Conservation (phyloP, 1,140 invertebrate genomes). For the Bombus waltoni region DNA sequence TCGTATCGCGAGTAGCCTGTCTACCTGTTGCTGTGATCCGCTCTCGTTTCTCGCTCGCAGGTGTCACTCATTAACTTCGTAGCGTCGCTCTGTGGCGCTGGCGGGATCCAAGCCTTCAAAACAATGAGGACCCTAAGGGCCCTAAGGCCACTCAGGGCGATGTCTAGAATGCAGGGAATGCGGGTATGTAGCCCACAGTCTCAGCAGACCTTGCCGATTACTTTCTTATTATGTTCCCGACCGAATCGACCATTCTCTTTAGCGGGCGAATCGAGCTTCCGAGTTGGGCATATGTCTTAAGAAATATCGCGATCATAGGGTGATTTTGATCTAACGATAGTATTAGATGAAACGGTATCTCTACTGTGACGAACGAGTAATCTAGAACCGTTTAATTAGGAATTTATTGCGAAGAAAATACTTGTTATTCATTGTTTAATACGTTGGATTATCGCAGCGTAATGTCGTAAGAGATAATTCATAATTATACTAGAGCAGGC, state of each 20-base stretch:
- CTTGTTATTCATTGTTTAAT: background rate
- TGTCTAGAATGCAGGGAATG: conserved; percentile 99
- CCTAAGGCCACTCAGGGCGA: conserved; percentile 96
- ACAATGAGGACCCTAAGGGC: conserved; percentile 98
- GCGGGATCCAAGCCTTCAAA: conserved; percentile 98
- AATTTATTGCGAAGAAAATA: background rate
- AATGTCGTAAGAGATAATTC: too few species aligned
- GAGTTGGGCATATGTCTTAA: conserved; percentile 10
- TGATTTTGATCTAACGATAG: background rate
- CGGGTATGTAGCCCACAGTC: conserved; percentile 91
- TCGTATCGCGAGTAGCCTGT: conserved; percentile 62
- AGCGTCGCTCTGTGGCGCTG: conserved; percentile 95
- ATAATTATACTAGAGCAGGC: too few species aligned
- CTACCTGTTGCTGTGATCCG: conserved; percentile 77
- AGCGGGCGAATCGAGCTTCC: conserved; percentile 23
- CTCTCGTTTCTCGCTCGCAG: conserved; percentile 86
- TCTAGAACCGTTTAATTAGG: background rate
- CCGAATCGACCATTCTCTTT: conserved; percentile 20
- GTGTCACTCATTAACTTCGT: conserved; percentile 98
- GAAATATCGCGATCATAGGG: background rate
- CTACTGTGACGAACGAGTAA: background rate
- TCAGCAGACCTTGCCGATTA: conserved; percentile 80
- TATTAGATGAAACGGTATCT: background rate
- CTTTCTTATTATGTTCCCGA: conserved; percentile 44
- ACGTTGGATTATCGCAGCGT: background rate